Evolutionary conservation across 2,113 vertebrate genomes (phyloP), one percentile per base, ranked within the genome.

Genomic region (Promerops cafer): DNA sequence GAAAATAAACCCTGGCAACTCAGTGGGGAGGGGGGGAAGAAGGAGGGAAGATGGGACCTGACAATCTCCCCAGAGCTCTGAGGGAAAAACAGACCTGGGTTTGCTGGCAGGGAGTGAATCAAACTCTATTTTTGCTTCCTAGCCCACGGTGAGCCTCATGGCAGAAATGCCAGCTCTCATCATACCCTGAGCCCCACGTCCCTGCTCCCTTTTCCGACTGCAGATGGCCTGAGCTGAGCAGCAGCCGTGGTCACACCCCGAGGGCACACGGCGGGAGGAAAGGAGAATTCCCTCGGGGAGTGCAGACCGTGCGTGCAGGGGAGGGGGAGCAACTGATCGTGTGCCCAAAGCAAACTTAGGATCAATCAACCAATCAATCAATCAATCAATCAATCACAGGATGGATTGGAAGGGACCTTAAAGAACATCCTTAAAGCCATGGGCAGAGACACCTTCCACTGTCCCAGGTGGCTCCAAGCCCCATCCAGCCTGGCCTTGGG

Each of bases 111-210:
- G 4, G 54, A 91, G 94, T 85, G 88, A 97, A 94, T 90, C 92
- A 90, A 92, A 56, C 64, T 91, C 95, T 92, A 93, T 95, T 96
- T 97, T 95, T 95, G 93, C 82, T 90, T 93, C 76, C 39, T 95
- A 91, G 94, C 94, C 89, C 92, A 76, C 28, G 35, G 88, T 92
- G 92, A 96, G 74, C 44, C 95, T 96, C 15, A 4, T 89, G 91
- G 94, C 83, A 76, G 79, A 87, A 88, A 68, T 93, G 96, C 94
- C 95, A 95, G 83, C 69, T 93, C 81, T 95, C 87, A 96, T 96
- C 84, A 94, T 91, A 81, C 90, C 96, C 94, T 78, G 90, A 2
- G 16, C 68, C 89, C 83, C 65, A 12, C 15, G 79, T 49, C 88
- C 14, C 5, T 5, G 39, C 82, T 72, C 31, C 11, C 23, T 20